Percentiles rank a stretch among this genome's conserved stretches.
Evolutionary conservation across 1,140 invertebrate genomes (phyloP).

Genomic region (Saccostrea glomerata): DNA sequence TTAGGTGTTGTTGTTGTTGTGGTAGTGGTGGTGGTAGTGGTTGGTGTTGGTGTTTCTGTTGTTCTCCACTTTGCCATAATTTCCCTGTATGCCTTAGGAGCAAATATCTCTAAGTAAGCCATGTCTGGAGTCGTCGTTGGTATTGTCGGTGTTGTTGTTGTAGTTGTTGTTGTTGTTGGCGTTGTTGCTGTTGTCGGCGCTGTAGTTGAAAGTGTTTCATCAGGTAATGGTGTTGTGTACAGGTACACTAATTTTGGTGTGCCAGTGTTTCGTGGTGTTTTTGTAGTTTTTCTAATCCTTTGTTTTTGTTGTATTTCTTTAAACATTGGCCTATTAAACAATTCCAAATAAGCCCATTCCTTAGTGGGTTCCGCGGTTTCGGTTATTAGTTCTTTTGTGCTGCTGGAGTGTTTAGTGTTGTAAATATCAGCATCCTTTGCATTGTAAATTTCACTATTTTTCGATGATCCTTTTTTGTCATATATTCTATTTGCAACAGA

Average conservation of each 20-base stretch:
- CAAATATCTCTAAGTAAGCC: constrained; percentile 20
- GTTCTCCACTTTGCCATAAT: constrained; percentile 17
- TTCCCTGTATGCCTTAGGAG: background rate
- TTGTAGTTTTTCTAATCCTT: background rate
- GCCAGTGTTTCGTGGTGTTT: background rate
- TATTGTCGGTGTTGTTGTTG: background rate
- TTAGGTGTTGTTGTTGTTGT: background rate
- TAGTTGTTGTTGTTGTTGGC: background rate
- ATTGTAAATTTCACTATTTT: background rate
- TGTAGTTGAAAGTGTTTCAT: background rate
- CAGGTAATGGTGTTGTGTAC: background rate
- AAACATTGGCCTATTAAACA: background rate
- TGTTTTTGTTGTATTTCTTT: constrained; percentile 5
- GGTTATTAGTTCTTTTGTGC: background rate
- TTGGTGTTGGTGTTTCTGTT: constrained; percentile 19
- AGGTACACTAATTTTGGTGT: constrained; percentile 1
- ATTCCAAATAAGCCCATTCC: background rate
- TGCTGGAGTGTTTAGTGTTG: background rate
- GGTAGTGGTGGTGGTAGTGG: background rate
- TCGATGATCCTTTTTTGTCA: background rate
- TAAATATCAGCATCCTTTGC: background rate
- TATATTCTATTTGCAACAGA: background rate
- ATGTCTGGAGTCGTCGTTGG: background rate
- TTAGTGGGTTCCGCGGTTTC: background rate
- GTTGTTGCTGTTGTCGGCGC: background rate